Conservation (phyloP, 2,113 vertebrate species). For the Prunella fulvescens region DNA sequence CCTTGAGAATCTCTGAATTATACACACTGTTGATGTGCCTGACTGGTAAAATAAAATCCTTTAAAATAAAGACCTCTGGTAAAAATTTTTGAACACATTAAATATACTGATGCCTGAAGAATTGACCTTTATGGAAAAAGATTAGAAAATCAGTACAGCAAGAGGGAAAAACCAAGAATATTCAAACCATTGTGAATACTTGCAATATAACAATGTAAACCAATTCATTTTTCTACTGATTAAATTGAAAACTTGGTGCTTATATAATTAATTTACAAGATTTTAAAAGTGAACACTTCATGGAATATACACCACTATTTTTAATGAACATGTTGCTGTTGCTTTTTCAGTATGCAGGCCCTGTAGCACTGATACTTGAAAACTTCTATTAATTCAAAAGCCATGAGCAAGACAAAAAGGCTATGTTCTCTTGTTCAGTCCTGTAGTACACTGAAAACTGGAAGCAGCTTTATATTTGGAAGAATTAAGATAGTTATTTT, state of each 20-base stretch:
- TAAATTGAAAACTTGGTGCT: conserved; percentile 15
- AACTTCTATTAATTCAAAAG: conserved; percentile 30
- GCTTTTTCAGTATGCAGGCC: background rate
- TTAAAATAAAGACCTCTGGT: conserved; percentile 26
- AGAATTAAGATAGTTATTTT: background rate
- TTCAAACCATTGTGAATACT: background rate
- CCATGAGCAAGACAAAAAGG: background rate
- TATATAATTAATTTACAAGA: background rate
- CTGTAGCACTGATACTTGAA: conserved; percentile 14
- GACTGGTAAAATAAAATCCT: conserved; percentile 20
- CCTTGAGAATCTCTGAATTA: conserved; percentile 23
- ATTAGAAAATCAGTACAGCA: conserved; percentile 46
- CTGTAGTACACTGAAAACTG: background rate
- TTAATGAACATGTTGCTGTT: background rate
- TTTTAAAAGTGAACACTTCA: background rate
- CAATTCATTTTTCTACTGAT: conserved; percentile 19
- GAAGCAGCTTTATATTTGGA: background rate
- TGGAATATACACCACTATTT: background rate
- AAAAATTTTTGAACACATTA: conserved; percentile 21
- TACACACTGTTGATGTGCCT: background rate
- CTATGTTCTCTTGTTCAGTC: background rate
- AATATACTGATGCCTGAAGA: conserved; percentile 29
- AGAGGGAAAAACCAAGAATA: background rate
- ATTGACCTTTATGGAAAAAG: conserved; percentile 42
- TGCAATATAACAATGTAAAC: background rate